Evolutionary conservation across 2,888 invertebrate genomes (phyloP).

Genomic region (Platynereis dumerilii): DNA sequence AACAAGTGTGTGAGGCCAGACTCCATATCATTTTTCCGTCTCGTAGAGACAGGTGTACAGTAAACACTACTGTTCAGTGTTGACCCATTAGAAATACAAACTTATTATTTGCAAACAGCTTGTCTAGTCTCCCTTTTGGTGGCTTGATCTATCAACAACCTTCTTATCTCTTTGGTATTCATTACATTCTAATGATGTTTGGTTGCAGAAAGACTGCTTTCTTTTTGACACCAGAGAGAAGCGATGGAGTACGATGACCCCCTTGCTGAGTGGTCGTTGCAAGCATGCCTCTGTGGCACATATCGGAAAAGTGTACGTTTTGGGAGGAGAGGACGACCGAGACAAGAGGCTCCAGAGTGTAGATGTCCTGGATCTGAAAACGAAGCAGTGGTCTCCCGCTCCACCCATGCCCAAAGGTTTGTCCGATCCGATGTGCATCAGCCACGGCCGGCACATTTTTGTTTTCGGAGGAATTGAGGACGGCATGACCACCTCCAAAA

Average conservation of each 20-base stretch:
- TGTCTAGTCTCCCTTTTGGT: too few species aligned
- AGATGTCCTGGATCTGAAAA: conserved; percentile 8
- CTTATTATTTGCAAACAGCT: too few species aligned
- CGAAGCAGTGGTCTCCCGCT: conserved; percentile 15
- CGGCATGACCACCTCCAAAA: conserved; percentile 16
- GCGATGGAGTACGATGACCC: conserved; percentile 30
- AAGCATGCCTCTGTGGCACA: conserved; percentile 29
- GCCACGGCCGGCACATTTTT: conserved; percentile 23
- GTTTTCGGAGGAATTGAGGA: conserved; percentile 32
- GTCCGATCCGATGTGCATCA: conserved; percentile 26
- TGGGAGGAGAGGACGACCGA: conserved; percentile 34
- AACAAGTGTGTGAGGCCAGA: too few species aligned
- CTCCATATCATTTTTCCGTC: too few species aligned
- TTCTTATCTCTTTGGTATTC: too few species aligned
- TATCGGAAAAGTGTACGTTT: conserved; percentile 24
- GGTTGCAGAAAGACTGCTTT: conserved; percentile 26
- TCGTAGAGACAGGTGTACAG: too few species aligned
- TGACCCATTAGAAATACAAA: too few species aligned
- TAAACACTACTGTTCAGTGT: too few species aligned
- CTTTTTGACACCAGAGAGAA: conserved; percentile 29
- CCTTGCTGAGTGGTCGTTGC: conserved; percentile 24
- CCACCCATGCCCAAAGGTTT: conserved; percentile 24
- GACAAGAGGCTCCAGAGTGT: conserved; percentile 22
- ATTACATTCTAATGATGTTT: too few species aligned
- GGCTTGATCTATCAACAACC: too few species aligned